These are phyloP conservation scores for Corticium candelabrum DNA, from an alignment of 37 sponge, comb jelly and placozoan species.

Conservation along the genomic window DNA sequence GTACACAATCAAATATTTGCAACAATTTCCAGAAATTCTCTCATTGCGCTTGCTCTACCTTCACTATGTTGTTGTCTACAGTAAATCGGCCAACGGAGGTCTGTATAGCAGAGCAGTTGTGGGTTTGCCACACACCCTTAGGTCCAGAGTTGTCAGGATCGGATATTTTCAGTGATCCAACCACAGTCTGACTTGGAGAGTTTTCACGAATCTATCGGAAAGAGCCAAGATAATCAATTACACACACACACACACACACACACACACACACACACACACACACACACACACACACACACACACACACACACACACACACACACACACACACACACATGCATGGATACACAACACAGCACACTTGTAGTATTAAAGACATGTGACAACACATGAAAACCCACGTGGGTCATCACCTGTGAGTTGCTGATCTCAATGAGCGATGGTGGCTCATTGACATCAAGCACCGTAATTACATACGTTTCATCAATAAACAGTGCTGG, in stretches of 20 bases:
- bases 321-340: neutral
- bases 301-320: conserved; percentile 1
- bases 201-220: neutral
- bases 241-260: conserved; percentile 5
- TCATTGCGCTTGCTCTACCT: conserved; percentile 2
- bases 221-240: neutral
- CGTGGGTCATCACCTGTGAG: neutral
- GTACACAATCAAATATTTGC: too few relatives aligned
- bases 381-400: neutral
- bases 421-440: neutral
- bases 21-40: too few relatives aligned
- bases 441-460: conserved; percentile 6
- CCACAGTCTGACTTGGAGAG: neutral
- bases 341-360: neutral
- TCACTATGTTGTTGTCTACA: neutral
- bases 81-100: neutral
- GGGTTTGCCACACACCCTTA: neutral
- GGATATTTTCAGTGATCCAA: neutral
- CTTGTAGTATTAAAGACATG: neutral
- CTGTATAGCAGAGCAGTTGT: neutral
- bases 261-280: conserved; percentile 5
- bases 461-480: conserved; percentile 5
- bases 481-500: conserved; percentile 6
- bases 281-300: conserved; percentile 5
- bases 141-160: conserved; percentile 20